phyloP scores from a whole-genome alignment of 2,888 invertebrate genomes.

The Abrostola tripartita region DNA sequence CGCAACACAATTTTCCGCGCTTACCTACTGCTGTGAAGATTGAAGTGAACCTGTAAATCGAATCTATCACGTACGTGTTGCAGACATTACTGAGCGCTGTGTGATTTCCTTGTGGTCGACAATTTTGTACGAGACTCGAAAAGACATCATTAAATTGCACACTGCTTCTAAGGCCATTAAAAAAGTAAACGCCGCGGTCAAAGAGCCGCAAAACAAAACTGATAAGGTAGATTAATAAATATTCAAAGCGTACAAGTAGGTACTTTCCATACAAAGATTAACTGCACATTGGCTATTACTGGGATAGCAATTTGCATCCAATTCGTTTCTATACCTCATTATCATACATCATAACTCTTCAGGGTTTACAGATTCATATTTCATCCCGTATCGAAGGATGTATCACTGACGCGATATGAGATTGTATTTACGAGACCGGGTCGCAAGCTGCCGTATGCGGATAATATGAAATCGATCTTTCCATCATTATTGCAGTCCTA shows the following conservation, averaged over 20 bases:
- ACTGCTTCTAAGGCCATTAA: constrained; percentile 14
- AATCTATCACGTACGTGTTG: constrained; percentile 83
- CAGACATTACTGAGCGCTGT: constrained; percentile 77
- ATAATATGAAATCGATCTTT: constrained; percentile 72
- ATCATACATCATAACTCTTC: constrained; percentile 80
- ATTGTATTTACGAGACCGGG: constrained; percentile 80
- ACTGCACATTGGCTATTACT: constrained; percentile 67
- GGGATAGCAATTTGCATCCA: constrained; percentile 65
- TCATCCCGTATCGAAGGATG: constrained; percentile 80
- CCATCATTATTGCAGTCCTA: constrained; percentile 66
- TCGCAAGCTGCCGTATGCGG: constrained; percentile 68
- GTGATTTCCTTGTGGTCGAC: constrained; percentile 80
- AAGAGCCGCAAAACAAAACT: constrained; percentile 29
- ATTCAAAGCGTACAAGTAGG: constrained; percentile 35
- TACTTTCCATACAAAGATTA: constrained; percentile 53
- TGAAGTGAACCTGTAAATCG: constrained; percentile 85
- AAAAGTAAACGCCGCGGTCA: constrained; percentile 11
- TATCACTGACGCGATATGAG: constrained; percentile 77
- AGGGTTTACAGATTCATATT: constrained; percentile 78
- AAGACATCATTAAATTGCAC: constrained; percentile 35
- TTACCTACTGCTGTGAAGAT: constrained; percentile 76
- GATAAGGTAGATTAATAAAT: constrained; percentile 37
- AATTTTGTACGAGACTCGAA: constrained; percentile 56
- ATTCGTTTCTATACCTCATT: constrained; percentile 66
- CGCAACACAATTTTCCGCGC: constrained; percentile 81